Conservation (phyloP, 1,140 invertebrate species). For the Theocolax elegans region DNA sequence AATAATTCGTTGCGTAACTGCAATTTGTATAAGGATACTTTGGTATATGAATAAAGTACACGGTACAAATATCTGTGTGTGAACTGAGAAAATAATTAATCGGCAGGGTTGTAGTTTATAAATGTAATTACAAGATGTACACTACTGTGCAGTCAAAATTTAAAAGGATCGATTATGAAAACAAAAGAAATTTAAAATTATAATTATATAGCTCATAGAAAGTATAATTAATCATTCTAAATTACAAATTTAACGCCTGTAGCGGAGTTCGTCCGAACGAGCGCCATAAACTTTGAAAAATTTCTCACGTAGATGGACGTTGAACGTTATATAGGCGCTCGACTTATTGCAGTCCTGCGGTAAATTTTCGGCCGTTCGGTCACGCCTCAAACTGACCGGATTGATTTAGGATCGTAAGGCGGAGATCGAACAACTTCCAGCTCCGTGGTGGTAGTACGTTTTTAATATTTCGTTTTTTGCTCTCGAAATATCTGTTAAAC, state of each 20-base stretch:
- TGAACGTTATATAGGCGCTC: not conserved
- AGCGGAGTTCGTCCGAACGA: conserved; percentile 3
- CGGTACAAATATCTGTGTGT: too few species aligned
- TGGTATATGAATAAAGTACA: too few species aligned
- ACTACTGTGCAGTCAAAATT: too few species aligned
- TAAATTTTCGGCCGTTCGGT: conserved; percentile 27
- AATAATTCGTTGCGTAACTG: too few species aligned
- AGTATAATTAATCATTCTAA: conserved; percentile 27
- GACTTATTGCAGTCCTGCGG: not conserved
- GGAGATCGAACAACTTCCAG: conserved; percentile 10
- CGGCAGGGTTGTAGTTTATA: too few species aligned
- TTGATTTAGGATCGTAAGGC: conserved; percentile 30
- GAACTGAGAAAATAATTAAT: too few species aligned
- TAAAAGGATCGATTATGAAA: conserved; percentile 7
- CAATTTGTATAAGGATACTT: too few species aligned
- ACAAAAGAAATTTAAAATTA: conserved; percentile 6
- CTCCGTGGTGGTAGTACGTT: too few species aligned
- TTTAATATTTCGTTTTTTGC: conserved; percentile 8
- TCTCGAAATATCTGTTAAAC: not conserved
- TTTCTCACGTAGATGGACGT: conserved; percentile 11
- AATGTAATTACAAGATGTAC: too few species aligned
- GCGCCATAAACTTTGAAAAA: conserved; percentile 22
- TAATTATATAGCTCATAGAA: conserved; percentile 1
- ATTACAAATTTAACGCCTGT: conserved; percentile 35
- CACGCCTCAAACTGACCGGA: conserved; percentile 31